A percentile compares a stretch with the other conserved stretches of the same genome.
These are phyloP conservation scores for Pardosa pseudoannulata DNA, from an alignment of 2,888 invertebrate species.

Conservation along the genomic window DNA sequence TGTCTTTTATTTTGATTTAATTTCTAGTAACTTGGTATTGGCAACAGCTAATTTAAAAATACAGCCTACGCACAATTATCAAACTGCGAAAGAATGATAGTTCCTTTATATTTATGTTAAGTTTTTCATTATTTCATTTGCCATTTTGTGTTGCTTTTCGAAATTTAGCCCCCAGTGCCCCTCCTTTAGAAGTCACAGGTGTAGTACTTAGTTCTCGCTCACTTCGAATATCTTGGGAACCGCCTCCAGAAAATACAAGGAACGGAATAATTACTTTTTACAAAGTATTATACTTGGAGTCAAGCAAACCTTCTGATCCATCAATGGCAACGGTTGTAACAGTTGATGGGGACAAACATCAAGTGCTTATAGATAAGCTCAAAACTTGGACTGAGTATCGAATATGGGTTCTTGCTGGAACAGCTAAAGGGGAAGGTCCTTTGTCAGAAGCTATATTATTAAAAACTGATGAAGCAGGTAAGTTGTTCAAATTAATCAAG, in stretches of 20 bases:
- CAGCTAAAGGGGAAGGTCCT: constrained; percentile 96
- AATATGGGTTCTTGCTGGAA: constrained; percentile 97
- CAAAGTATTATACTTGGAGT: constrained; percentile 93
- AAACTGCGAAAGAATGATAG: background rate
- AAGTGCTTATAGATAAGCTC: constrained; percentile 90
- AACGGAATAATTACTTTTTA: constrained; percentile 96
- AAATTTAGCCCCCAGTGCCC: constrained; percentile 92
- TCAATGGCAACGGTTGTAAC: constrained; percentile 84
- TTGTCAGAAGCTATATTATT: constrained; percentile 93
- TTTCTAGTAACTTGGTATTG: too few species aligned
- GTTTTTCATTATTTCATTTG: constrained; percentile 74
- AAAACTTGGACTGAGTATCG: constrained; percentile 97
- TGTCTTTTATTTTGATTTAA: too few species aligned
- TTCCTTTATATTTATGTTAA: constrained; percentile 45
- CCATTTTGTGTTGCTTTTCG: constrained; percentile 71
- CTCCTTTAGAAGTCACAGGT: constrained; percentile 95
- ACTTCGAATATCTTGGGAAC: constrained; percentile 93
- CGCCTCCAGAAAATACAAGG: constrained; percentile 92
- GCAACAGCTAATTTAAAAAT: too few species aligned
- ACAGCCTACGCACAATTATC: too few species aligned
- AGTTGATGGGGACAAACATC: constrained; percentile 76
- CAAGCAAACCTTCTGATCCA: constrained; percentile 80
- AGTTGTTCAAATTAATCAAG: too few species aligned
- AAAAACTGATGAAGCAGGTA: constrained; percentile 99
- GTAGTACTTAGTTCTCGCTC: constrained; percentile 91